Conservation (phyloP, 2,113 vertebrate species). For the Dipodomys ordii region DNA sequence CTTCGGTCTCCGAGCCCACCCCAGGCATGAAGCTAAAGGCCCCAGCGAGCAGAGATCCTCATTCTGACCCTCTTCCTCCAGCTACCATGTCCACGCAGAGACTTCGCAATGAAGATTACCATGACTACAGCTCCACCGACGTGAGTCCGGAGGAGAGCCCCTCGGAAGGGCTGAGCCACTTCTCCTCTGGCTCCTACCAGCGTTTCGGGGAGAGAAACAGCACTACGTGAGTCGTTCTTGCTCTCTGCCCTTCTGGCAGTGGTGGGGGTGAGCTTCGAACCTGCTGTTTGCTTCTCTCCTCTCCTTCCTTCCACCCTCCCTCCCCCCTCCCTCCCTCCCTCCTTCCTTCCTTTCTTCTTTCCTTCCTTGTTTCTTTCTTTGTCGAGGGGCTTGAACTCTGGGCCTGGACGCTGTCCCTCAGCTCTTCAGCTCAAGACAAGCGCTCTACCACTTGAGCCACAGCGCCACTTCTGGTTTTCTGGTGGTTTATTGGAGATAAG, state of each 20-base stretch:
- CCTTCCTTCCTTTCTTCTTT: too few relatives aligned
- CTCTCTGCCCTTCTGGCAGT: neutral
- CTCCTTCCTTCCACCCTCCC: too few relatives aligned
- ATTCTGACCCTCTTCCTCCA: constrained; percentile 69
- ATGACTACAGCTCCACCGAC: constrained; percentile 89
- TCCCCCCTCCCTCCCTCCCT: too few relatives aligned
- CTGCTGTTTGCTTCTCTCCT: too few relatives aligned
- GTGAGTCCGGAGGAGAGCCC: constrained; percentile 85
- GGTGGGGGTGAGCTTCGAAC: too few relatives aligned
- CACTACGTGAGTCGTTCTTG: constrained; percentile 86
- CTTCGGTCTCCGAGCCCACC: neutral
- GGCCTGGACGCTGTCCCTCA: too few relatives aligned
- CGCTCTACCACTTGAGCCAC: too few relatives aligned
- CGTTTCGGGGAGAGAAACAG: constrained; percentile 84
- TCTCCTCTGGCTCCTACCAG: constrained; percentile 84
- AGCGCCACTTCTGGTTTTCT: too few relatives aligned
- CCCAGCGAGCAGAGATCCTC: neutral
- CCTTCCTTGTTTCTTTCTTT: too few relatives aligned
- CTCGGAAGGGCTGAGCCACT: constrained; percentile 55
- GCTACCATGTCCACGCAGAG: constrained; percentile 89
- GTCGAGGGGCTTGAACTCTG: too few relatives aligned
- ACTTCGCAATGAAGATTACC: constrained; percentile 87
- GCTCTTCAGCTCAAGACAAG: too few relatives aligned
- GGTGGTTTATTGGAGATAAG: too few relatives aligned
- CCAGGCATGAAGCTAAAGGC: constrained; percentile 73